phyloP scores from a whole-genome alignment of 2,888 invertebrate genomes.

The Macrosiphum euphorbiae region DNA sequence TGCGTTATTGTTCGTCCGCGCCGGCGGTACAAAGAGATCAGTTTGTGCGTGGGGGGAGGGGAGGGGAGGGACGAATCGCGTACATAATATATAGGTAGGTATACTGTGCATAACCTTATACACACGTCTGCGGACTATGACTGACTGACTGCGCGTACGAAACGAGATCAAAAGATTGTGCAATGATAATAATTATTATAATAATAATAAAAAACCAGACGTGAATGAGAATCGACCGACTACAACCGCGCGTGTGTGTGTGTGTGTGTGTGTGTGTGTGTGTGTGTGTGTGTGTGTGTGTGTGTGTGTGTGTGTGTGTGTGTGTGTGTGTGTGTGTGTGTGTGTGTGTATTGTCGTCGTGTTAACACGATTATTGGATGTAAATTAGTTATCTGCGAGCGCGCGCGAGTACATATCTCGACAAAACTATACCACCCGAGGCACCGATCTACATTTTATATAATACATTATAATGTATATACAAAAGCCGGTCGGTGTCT shows the following conservation, averaged over 20 bases:
- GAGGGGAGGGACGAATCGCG: background rate
- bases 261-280: background rate
- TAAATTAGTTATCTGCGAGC: slow-evolving; percentile 58
- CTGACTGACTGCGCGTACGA: slow-evolving; percentile 33
- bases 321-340: background rate
- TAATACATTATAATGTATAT: slow-evolving; percentile 16
- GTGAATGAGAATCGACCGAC: slow-evolving; percentile 19
- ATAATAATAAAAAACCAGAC: slow-evolving; percentile 24
- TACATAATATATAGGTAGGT: no score
- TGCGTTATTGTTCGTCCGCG: slow-evolving; percentile 33
- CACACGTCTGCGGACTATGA: no score
- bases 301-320: background rate
- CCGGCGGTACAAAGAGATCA: background rate
- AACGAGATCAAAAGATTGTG: slow-evolving; percentile 62
- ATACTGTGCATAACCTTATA: background rate
- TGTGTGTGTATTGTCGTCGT: slow-evolving; percentile 54
- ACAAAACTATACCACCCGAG: slow-evolving; percentile 18
- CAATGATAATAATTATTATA: slow-evolving; percentile 56
- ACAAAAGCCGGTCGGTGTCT: slow-evolving; percentile 7
- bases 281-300: background rate
- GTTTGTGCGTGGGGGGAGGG: background rate
- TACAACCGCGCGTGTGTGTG: background rate
- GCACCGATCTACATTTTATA: slow-evolving; percentile 63
- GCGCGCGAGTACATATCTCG: background rate
- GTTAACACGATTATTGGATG: slow-evolving; percentile 64